Base-by-base conservation (phyloP, 2,888 invertebrate genomes). In the Microdon myrmicae region DNA sequence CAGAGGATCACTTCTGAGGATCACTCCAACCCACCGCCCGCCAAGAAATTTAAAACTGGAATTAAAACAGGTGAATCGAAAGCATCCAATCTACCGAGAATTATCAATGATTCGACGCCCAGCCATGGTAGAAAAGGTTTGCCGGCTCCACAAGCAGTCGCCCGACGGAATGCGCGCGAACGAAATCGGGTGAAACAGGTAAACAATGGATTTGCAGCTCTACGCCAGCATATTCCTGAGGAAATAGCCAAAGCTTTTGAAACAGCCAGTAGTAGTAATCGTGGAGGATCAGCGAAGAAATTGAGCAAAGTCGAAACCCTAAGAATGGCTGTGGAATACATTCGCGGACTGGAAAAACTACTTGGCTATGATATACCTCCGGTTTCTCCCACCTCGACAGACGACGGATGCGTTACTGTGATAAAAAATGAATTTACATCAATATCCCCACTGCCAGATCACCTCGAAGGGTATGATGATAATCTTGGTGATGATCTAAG, bases 151-250 rank as follows among this genome's bases (percentile, higher is more conserved):
- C 85, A 90, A 13, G 90, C 94, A 0, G 93, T 94, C 4, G 93
- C 93, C 0, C 83, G 94, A 31, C 82, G 96, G 73, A 96, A 96
- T 81, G 95, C 94, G 61, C 85, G 96, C 43, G 96, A 96, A 83
- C 82, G 96, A 12, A 95, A 95, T 80, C 85, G 96, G 58, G 95
- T 95, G 6, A 92, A 94, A 70, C 93, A 94, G 84, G 93, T 94
- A 16, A 94, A 94, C 80, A 90, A 92, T 73, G 94, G 94, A 10
- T 94, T 94, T 76, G 91, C 92, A 0, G 89, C 90, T n/a, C 81
- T 94, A 1, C 84, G 94, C 12, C 89, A 91, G 71, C 92, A 92
- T 75, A 93, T 94, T 68, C 94, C 94, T 1, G 89, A 87, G 45
- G 89, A 90, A 74, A 89, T 91, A 1, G 90, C 90, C 0, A 83